Evolutionary conservation across 2,113 vertebrate genomes (phyloP).

Genomic region (Dolichotis patagonum): DNA sequence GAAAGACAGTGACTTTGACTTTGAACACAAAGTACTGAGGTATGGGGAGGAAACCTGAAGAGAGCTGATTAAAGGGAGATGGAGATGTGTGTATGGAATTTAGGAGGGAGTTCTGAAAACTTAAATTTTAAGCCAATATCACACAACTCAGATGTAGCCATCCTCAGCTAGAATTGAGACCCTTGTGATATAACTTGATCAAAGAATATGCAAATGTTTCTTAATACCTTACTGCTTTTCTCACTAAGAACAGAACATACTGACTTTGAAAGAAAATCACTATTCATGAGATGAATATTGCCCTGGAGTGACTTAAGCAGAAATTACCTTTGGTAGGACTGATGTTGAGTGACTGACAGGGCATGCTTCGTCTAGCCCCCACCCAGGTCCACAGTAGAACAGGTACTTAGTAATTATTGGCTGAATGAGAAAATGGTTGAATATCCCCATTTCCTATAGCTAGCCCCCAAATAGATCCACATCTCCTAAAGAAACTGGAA

Average conservation of each 20-base stretch:
- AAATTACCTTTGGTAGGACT: not conserved
- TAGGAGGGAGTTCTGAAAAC: not conserved
- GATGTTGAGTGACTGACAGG: not conserved
- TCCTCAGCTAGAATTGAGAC: not conserved
- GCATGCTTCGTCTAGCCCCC: not conserved
- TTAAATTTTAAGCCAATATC: not conserved
- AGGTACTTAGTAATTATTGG: not conserved
- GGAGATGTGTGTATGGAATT: not conserved
- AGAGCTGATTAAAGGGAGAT: not conserved
- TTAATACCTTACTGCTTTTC: not conserved
- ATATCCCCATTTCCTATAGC: not conserved
- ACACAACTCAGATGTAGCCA: not conserved
- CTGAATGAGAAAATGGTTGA: not conserved
- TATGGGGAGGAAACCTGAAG: not conserved
- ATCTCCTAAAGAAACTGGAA: conserved; percentile 11
- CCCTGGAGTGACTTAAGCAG: not conserved
- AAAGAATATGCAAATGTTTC: not conserved
- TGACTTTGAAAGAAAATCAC: conserved; percentile 13
- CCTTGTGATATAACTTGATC: not conserved
- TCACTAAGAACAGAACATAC: not conserved
- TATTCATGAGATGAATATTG: not conserved
- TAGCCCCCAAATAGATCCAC: not conserved
- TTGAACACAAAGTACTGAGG: not conserved
- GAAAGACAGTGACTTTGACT: not conserved
- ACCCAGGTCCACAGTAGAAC: not conserved